Base-by-base conservation (phyloP, 2,888 invertebrate species). In the Teinopalpus imperialis region DNA sequence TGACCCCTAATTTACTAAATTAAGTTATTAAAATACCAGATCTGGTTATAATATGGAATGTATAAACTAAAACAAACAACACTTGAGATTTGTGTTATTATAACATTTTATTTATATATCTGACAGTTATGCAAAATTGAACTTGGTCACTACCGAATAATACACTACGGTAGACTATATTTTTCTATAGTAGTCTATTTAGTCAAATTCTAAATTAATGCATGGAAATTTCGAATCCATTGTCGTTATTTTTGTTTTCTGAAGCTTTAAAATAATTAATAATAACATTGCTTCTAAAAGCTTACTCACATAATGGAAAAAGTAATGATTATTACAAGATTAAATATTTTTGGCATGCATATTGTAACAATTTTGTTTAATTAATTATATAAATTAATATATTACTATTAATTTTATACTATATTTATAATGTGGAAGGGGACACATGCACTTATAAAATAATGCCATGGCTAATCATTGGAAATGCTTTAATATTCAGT, bases 291-390 rank as follows among this genome's bases (percentile, higher is more conserved):
- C 24, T 10, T 4, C 14, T 35, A 24, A 35, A 35, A 8, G 23
- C 35, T 14, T 23, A 14, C 24, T 21, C 5, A 24, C 30, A 30
- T 7, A 26, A 27, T 27, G 8, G 13, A 8, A 24, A 24, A n/a
- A 14, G 3, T 26, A 8, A 6, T 2, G 13, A 20, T 2, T 32
- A n/a, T 16, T 14, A 34, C 12, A 34, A 34, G 8, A 23, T 36
- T 12, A 9, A 34, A 34, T 9, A n/a, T 26, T 26, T 16, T 12
- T 26, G 37, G 16, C 26, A 37, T 9, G 16, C 9, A 27, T 14
- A 18, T 26, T 10, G 7, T 16, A 26, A 10, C 26, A 10, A 16
- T 9, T 6, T 7, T 30, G 30, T 8, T 13, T 34, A 12, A 21
- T 18, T 30, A 30, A 10, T 24, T 4, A 30, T 14, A n/a, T 14